Base-by-base conservation (phyloP, 2,888 invertebrate species). In the Cinara cedri region DNA sequence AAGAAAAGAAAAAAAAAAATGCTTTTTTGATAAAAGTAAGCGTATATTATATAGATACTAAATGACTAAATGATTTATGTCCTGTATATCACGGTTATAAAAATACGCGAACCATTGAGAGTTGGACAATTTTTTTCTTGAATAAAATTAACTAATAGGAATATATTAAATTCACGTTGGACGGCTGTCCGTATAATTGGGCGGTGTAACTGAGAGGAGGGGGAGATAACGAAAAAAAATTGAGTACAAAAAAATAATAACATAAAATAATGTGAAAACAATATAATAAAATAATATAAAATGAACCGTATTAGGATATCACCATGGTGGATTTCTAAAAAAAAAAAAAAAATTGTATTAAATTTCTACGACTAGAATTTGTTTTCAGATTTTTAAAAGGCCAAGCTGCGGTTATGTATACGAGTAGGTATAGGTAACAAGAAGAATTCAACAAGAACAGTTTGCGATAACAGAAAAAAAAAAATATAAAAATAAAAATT, bases 21-120 rank as follows among this genome's bases (percentile, higher is more conserved):
- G n/a, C n/a, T 63, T 49, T 16, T 10, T 26, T 72, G n/a, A 34
- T 62, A 24, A 0, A 72, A 62, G 49, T 49, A 62, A 34, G 62
- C 72, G 14, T 34, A 34, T 34, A 34, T n/a, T n/a, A n/a, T 34
- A 34, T 4, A 34, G 34, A 6, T 34, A 34, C 14, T 34, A 55
- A 54, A 55, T 54, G 54, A 70, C 54, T 9, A 21, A 6, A 49
- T 42, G 11, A 54, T 54, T 55, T 70, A 2, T 70, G 21, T 42
- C 13, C 63, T 44, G n/a, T n/a, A n/a, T n/a, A 21, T 70, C 19
- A 34, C 14, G 34, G 19, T 1, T 42, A 19, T 8, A 55, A 42
- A 66, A 51, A 24, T 26, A 51, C 11, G n/a, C 34, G 34, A 34
- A 6, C 34, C 34, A 34, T 34, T 6, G 34, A 3, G 34, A 6